Conservation (phyloP, 2,888 invertebrate genomes). For the Drosophila villosipedis region DNA sequence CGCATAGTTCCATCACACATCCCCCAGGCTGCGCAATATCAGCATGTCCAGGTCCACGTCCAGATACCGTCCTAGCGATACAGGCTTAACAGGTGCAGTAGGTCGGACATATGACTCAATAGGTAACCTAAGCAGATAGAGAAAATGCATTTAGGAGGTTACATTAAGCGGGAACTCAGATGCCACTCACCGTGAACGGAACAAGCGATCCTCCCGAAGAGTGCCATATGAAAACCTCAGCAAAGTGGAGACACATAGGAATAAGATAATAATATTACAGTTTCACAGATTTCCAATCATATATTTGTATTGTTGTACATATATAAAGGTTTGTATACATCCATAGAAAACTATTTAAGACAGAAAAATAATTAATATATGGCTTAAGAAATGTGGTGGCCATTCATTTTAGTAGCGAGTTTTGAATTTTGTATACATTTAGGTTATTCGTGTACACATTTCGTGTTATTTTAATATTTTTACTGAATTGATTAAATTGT, state of each 20-base stretch:
- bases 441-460: slow-evolving; percentile 15
- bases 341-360: slow-evolving; percentile 34
- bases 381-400: slow-evolving; percentile 2
- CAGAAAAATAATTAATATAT: slow-evolving; percentile 9
- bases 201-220: slow-evolving; percentile 75
- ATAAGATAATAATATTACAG: neutral
- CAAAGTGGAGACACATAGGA: slow-evolving; percentile 25
- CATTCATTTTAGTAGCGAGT: neutral
- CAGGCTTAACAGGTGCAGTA: slow-evolving; percentile 85
- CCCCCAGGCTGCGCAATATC: slow-evolving; percentile 86
- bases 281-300: slow-evolving; percentile 18
- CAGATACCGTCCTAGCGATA: slow-evolving; percentile 92
- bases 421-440: slow-evolving; percentile 7
- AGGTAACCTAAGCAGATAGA: slow-evolving; percentile 59
- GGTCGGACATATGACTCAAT: slow-evolving; percentile 76
- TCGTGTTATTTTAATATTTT: slow-evolving; percentile 9
- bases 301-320: slow-evolving; percentile 28
- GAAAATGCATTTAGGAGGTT: neutral
- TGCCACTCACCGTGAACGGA: slow-evolving; percentile 65
- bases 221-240: slow-evolving; percentile 79
- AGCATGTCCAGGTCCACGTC: slow-evolving; percentile 91
- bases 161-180: neutral
- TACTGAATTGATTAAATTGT: neutral
- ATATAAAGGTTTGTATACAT: slow-evolving; percentile 38
- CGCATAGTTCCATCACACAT: slow-evolving; percentile 86